A percentile compares a stretch with the other conserved stretches of the same genome.
phyloP scores from a whole-genome alignment of 2,888 invertebrate genomes.

The Dynastes maya region DNA sequence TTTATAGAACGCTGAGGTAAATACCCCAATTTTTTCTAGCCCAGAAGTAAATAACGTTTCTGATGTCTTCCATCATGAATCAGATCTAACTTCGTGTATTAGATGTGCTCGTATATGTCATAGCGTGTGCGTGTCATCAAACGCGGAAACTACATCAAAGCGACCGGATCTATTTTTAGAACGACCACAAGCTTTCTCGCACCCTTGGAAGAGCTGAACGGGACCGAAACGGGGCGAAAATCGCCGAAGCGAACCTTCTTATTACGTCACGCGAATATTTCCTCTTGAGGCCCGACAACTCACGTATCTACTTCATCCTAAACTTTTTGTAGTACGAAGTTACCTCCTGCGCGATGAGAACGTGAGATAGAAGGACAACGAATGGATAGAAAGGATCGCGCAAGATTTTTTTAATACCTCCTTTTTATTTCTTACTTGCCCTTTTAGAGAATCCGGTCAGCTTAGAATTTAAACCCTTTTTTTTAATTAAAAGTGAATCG shows the following conservation, averaged over 20 bases:
- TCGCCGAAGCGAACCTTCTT: constrained; percentile 3
- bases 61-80: constrained; percentile 13
- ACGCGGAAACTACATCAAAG: constrained; percentile 57
- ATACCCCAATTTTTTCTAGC: too few species aligned
- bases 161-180: constrained; percentile 60
- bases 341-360: background rate
- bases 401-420: background rate
- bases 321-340: constrained; percentile 24
- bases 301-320: constrained; percentile 23
- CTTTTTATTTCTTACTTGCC: background rate
- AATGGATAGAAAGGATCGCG: background rate
- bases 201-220: constrained; percentile 51
- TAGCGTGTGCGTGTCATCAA: constrained; percentile 25
- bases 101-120: background rate
- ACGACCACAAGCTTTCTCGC: constrained; percentile 57
- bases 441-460: background rate
- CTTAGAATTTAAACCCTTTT: too few species aligned
- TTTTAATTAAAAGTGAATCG: too few species aligned
- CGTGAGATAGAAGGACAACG: constrained; percentile 7
- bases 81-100: constrained; percentile 7
- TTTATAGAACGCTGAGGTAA: too few species aligned
- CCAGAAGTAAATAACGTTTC: too few species aligned
- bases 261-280: constrained; percentile 36
- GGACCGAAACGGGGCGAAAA: constrained; percentile 19
- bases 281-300: constrained; percentile 10